Conservation (phyloP, 2,888 invertebrate species). For the Eristalis tenax region DNA sequence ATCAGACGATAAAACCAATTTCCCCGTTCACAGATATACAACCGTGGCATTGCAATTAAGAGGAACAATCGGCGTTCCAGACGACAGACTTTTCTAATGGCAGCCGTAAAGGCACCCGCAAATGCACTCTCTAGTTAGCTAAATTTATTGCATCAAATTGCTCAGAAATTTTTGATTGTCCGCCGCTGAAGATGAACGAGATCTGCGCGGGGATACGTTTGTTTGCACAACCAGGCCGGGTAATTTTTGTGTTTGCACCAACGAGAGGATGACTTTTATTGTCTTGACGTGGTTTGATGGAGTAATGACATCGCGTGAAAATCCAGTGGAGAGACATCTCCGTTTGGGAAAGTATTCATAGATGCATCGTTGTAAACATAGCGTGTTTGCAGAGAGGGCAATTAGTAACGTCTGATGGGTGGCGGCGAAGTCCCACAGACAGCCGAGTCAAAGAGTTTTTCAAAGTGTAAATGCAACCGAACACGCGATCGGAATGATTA, state of each 20-base stretch:
- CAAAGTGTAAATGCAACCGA: neutral
- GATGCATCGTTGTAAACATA: neutral
- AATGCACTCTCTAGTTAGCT: slow-evolving; percentile 12
- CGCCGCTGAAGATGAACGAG: neutral
- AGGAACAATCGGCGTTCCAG: slow-evolving; percentile 9
- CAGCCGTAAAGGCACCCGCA: slow-evolving; percentile 7
- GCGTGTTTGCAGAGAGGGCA: neutral
- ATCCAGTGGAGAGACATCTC: slow-evolving; percentile 3
- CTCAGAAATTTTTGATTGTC: neutral
- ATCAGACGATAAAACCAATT: neutral
- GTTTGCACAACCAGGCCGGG: slow-evolving; percentile 21
- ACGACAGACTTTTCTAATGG: slow-evolving; percentile 14
- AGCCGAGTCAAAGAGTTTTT: neutral
- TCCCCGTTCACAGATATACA: neutral
- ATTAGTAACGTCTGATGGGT: slow-evolving; percentile 26
- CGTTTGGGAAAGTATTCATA: slow-evolving; percentile 10
- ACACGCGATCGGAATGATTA: slow-evolving; percentile 4
- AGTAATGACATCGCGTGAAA: slow-evolving; percentile 30
- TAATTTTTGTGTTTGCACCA: neutral
- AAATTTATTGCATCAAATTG: slow-evolving; percentile 31
- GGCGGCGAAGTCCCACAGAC: neutral
- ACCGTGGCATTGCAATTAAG: neutral
- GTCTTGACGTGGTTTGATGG: slow-evolving; percentile 4
- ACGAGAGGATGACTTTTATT: slow-evolving; percentile 20
- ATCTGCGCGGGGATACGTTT: slow-evolving; percentile 5